A percentile compares a stretch with the other conserved stretches of the same genome.
Evolutionary conservation across 37 sponge, comb jelly and placozoan genomes (phyloP).

Genomic region (Haliclona indistincta): DNA sequence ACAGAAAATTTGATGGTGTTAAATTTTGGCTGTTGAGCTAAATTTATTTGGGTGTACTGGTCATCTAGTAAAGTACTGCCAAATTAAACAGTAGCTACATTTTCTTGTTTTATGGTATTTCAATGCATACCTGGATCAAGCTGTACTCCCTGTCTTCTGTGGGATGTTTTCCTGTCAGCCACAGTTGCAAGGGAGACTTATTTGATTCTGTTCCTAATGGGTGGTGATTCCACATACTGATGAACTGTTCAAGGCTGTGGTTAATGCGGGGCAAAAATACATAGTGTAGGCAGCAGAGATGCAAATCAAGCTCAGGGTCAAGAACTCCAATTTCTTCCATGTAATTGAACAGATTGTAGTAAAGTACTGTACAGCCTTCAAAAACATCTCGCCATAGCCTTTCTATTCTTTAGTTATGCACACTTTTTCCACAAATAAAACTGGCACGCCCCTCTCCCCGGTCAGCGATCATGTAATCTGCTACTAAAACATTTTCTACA

Average conservation of each 20-base stretch:
- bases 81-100: no score
- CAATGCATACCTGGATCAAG: no score
- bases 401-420: slow-evolving; percentile 66
- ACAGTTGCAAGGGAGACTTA: slow-evolving; percentile 38
- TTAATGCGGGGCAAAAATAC: slow-evolving; percentile 53
- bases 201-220: slow-evolving; percentile 19
- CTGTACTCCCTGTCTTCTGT: not conserved
- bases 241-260: slow-evolving; percentile 16
- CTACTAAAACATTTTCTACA: slow-evolving; percentile 48
- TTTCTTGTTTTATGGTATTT: no score
- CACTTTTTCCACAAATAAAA: slow-evolving; percentile 46
- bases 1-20: no score
- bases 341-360: slow-evolving; percentile 36
- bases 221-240: slow-evolving; percentile 36
- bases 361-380: slow-evolving; percentile 14
- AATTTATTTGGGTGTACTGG: no score
- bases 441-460: slow-evolving; percentile 25
- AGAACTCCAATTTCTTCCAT: slow-evolving; percentile 30
- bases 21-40: no score
- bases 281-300: slow-evolving; percentile 52
- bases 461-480: no score
- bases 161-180: slow-evolving; percentile 18
- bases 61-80: no score
- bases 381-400: slow-evolving; percentile 60
- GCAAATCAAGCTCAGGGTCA: slow-evolving; percentile 8